phyloP scores from a whole-genome alignment of 2,888 invertebrate species.

The Melieria crassipennis region DNA sequence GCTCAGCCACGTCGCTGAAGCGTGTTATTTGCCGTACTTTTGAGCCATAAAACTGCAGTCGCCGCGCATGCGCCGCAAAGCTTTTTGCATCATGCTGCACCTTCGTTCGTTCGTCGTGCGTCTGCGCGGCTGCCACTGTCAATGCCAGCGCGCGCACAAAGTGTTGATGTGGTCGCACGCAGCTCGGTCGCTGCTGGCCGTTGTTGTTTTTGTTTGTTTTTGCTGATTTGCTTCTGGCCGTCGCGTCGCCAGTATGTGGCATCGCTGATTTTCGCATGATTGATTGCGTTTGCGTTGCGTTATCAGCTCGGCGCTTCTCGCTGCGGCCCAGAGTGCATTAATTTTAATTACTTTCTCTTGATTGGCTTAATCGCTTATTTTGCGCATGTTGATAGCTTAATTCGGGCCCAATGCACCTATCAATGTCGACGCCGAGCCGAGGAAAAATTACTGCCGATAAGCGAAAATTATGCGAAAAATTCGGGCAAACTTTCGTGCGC shows the following conservation, averaged over 20 bases:
- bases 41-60: too few relatives aligned
- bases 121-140: background rate
- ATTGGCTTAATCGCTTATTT: conserved; percentile 16
- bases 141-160: background rate
- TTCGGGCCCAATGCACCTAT: background rate
- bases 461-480: too few relatives aligned
- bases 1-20: too few relatives aligned
- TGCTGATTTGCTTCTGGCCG: background rate
- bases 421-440: background rate
- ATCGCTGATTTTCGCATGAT: conserved; percentile 22
- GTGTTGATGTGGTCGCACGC: background rate
- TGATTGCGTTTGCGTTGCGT: conserved; percentile 22
- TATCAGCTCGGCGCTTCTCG: background rate
- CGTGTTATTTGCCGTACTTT: too few relatives aligned
- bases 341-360: conserved; percentile 26
- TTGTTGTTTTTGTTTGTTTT: background rate
- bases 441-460: too few relatives aligned
- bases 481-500: too few relatives aligned
- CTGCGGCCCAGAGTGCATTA: conserved; percentile 11
- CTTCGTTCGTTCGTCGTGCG: background rate
- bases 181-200: background rate
- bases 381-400: conserved; percentile 18
- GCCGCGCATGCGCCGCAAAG: background rate
- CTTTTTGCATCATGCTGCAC: background rate
- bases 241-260: conserved; percentile 23